A percentile compares a stretch with the other conserved stretches of the same genome.
phyloP scores from a whole-genome alignment of 1,140 invertebrate genomes.

The Samia ricini region DNA sequence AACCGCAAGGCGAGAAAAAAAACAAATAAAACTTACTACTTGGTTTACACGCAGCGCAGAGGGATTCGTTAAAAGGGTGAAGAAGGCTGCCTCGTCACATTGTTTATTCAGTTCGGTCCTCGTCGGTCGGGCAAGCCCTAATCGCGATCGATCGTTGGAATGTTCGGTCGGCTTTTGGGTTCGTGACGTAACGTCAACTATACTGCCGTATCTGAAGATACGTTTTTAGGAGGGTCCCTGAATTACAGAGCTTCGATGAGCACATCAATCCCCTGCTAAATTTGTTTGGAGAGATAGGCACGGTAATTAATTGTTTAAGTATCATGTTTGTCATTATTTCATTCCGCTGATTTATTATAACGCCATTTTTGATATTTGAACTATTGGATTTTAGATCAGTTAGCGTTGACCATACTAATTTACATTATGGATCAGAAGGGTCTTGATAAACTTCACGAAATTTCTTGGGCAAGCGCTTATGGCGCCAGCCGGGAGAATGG shows the following conservation, averaged over 20 bases:
- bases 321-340: too few relatives aligned
- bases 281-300: background rate
- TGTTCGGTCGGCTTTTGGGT: conserved; percentile 20
- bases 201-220: conserved; percentile 20
- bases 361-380: too few relatives aligned
- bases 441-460: too few relatives aligned
- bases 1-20: conserved; percentile 12
- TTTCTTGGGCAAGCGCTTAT: too few relatives aligned
- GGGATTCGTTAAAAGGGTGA: conserved; percentile 66
- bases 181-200: conserved; percentile 16
- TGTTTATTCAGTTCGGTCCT: conserved; percentile 65
- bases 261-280: conserved; percentile 4
- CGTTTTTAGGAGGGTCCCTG: conserved; percentile 20
- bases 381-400: too few relatives aligned
- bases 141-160: conserved; percentile 40
- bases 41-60: conserved; percentile 32
- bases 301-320: background rate
- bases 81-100: conserved; percentile 53
- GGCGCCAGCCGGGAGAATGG: too few relatives aligned
- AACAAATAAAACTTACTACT: conserved; percentile 34
- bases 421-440: too few relatives aligned
- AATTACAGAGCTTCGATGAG: conserved; percentile 22
- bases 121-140: conserved; percentile 35
- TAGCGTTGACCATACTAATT: too few relatives aligned
- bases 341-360: too few relatives aligned